These are phyloP conservation scores for Hyperoplus lanceolatus DNA, from an alignment of 2,797 vertebrate species.

Conservation along the genomic window DNA sequence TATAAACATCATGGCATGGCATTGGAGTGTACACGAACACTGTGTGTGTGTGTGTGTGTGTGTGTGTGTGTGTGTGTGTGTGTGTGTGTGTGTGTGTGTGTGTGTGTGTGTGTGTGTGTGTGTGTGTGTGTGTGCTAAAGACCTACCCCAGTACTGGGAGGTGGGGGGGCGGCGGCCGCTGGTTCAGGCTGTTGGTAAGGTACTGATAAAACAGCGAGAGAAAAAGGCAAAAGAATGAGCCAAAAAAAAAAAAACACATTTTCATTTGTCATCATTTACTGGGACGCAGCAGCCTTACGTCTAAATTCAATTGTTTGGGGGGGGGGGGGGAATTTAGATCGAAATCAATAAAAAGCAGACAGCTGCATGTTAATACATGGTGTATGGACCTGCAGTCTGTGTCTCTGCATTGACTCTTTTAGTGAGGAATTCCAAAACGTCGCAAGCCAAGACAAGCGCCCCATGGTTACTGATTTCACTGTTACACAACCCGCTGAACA, in stretches of 20 bases:
- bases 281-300: too few relatives aligned
- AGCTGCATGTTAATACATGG: neutral
- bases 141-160: slow-evolving; percentile 80
- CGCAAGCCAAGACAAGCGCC: slow-evolving; percentile 48
- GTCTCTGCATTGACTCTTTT: neutral
- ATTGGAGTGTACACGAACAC: too few relatives aligned
- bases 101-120: too few relatives aligned
- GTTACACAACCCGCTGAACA: slow-evolving; percentile 42
- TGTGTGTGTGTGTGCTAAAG: too few relatives aligned
- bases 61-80: too few relatives aligned
- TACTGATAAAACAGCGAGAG: slow-evolving; percentile 36
- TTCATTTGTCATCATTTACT: neutral
- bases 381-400: neutral
- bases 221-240: neutral
- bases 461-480: neutral
- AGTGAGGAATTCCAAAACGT: slow-evolving; percentile 17
- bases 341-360: neutral
- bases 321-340: neutral
- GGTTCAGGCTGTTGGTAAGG: slow-evolving; percentile 76
- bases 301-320: neutral
- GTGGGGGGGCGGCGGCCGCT: slow-evolving; percentile 78
- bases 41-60: too few relatives aligned
- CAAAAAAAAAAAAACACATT: neutral
- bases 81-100: too few relatives aligned
- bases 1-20: too few relatives aligned